Evolutionary conservation across 2,888 invertebrate species (phyloP), one percentile per base, ranked within the genome.

Genomic region (Syrista parreyssii): DNA sequence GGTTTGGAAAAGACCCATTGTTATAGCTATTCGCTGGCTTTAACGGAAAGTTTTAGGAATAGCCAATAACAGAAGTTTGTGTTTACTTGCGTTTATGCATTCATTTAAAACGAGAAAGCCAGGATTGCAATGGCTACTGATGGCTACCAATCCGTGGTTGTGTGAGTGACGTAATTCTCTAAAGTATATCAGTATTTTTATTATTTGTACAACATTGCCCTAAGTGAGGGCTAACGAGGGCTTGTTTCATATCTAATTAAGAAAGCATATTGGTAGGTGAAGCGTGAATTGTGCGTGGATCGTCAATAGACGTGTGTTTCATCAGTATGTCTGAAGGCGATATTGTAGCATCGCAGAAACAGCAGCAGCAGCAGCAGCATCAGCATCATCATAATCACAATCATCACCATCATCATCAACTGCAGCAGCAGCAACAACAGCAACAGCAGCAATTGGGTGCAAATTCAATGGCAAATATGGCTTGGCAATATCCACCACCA

Each of bases 261-360:
- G 69, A 69, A 32, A 69, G 30, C 69, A 32, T 32, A 69, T 69
- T 69, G 31, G 32, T 32, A 69, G 69, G 69, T 69, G 69, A 69
- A 32, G n/a, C 69, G 30, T 32, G 30, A 32, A 15, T 40, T 40
- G 69, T 32, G 69, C 69, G 69, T 32, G 69, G 32, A n/a, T 31
- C 31, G 69, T 30, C 69, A 32, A 30, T 69, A 69, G 69, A 69
- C 12, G 31, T 69, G 30, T 15, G 69, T 69, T 30, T 69, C 31
- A 30, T 84, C 83, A 86, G 85, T 87, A 91, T 91, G 91, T 89
- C 91, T 84, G 91, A 91, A 86, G 89, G 89, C 86, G 91, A 91
- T 86, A 86, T 87, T 82, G 84, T 89, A 83, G 86, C 89, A 82
- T 85, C 88, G 88, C 89, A 90, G 86, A 90, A 89, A 80, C 89